These are phyloP conservation scores for Grantiella picta DNA, from an alignment of 2,113 vertebrate species.

Conservation along the genomic window DNA sequence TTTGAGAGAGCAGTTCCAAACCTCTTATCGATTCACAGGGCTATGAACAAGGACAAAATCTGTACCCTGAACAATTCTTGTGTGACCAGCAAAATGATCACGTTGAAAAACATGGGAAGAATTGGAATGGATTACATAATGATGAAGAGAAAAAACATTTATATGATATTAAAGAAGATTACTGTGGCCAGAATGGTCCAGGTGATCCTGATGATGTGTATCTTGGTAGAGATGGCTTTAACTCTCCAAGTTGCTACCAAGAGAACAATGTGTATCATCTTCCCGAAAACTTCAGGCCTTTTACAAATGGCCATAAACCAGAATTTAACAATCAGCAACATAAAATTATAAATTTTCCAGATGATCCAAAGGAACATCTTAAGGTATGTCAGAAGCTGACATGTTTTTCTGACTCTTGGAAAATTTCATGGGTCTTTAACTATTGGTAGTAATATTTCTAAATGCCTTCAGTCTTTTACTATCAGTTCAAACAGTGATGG, in stretches of 20 bases:
- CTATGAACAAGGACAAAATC: slow-evolving; percentile 60
- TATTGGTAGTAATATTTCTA: neutral
- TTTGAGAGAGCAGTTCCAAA: neutral
- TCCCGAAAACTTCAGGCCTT: slow-evolving; percentile 72
- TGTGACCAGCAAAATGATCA: slow-evolving; percentile 64
- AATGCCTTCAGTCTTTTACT: neutral
- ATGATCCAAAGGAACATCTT: slow-evolving; percentile 70
- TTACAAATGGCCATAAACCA: slow-evolving; percentile 59
- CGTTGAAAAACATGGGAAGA: slow-evolving; percentile 55
- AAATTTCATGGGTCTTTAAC: neutral
- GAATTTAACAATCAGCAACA: slow-evolving; percentile 61
- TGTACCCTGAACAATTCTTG: slow-evolving; percentile 64
- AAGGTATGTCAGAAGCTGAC: slow-evolving; percentile 73
- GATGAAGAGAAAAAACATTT: slow-evolving; percentile 53
- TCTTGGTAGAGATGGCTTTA: slow-evolving; percentile 70
- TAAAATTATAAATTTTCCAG: slow-evolving; percentile 59
- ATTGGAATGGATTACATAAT: slow-evolving; percentile 70
- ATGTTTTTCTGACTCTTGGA: neutral
- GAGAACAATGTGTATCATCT: slow-evolving; percentile 66
- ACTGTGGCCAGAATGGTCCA: slow-evolving; percentile 58
- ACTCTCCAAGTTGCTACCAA: slow-evolving; percentile 65
- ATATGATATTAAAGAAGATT: slow-evolving; percentile 66
- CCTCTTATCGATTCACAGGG: slow-evolving; percentile 44
- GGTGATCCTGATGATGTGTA: slow-evolving; percentile 66
- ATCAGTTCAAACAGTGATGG: neutral